Percentiles rank a stretch among this genome's conserved stretches.
Evolutionary conservation across 2,113 vertebrate species (phyloP).

Genomic region (Calypte anna): DNA sequence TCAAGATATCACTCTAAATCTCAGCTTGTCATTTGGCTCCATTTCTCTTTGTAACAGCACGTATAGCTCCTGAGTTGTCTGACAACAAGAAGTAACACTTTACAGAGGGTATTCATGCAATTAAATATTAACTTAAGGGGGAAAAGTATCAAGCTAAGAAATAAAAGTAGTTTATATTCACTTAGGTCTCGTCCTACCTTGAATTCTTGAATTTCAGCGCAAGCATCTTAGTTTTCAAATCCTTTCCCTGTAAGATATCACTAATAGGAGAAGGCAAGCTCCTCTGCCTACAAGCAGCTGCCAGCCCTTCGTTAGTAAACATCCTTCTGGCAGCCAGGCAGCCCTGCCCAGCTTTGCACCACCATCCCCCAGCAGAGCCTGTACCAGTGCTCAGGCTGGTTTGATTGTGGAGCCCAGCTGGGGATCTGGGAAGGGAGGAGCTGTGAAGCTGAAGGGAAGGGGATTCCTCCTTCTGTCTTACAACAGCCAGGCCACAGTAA

Average conservation of each 20-base stretch:
- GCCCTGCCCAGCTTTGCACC: not conserved
- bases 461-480: not conserved
- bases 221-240: constrained; percentile 14
- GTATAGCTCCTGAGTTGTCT: not conserved
- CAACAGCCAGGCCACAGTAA: not conserved
- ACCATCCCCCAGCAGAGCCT: not conserved
- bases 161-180: accelerated
- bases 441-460: not conserved
- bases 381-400: not conserved
- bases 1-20: not conserved
- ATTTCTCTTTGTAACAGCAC: not conserved
- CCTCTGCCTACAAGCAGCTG: not conserved
- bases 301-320: constrained; percentile 14
- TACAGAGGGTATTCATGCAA: not conserved
- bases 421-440: not conserved
- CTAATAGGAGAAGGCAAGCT: not conserved
- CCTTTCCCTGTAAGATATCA: not conserved
- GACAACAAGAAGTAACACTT: not conserved
- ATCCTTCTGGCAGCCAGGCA: not conserved
- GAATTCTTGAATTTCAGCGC: not conserved
- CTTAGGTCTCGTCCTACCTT: constrained; percentile 14
- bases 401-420: not conserved
- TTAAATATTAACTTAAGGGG: accelerated
- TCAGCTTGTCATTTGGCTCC: not conserved
- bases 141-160: not conserved